phyloP scores from a whole-genome alignment of 2,113 vertebrate species.

The Cygnus buccinator region DNA sequence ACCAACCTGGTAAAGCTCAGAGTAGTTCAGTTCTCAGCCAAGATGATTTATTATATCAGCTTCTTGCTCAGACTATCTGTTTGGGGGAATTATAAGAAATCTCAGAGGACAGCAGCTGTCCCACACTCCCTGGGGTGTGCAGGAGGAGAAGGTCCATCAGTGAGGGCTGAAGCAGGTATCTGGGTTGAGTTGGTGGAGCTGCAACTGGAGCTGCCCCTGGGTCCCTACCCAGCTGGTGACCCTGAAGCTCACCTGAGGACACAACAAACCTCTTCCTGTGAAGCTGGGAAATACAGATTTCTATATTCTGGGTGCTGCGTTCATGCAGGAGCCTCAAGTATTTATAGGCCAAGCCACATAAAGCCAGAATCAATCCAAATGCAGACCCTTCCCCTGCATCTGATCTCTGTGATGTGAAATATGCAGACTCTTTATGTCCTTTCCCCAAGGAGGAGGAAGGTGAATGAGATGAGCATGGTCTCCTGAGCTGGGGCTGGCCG shows the following conservation, averaged over 20 bases:
- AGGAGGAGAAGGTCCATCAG: neutral
- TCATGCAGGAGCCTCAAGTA: no score
- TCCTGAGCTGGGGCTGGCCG: neutral
- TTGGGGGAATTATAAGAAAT: neutral
- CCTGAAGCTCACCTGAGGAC: neutral
- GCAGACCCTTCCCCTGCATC: neutral
- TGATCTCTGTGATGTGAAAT: neutral
- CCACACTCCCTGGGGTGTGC: neutral
- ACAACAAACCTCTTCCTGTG: neutral
- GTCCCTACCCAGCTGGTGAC: neutral
- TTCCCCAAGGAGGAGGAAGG: neutral
- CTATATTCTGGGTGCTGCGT: no score
- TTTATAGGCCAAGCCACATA: neutral
- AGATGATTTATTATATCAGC: neutral
- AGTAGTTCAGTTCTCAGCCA: neutral
- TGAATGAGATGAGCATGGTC: neutral
- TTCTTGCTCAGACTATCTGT: neutral
- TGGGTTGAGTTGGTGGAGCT: neutral
- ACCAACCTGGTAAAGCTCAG: neutral
- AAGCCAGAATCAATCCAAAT: neutral
- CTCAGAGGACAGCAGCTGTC: neutral
- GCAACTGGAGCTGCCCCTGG: accelerated
- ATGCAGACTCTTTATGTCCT: neutral
- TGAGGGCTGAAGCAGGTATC: accelerated
- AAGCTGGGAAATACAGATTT: neutral